phyloP scores from a whole-genome alignment of 2,888 invertebrate species.

The Electrophaes corylata region DNA sequence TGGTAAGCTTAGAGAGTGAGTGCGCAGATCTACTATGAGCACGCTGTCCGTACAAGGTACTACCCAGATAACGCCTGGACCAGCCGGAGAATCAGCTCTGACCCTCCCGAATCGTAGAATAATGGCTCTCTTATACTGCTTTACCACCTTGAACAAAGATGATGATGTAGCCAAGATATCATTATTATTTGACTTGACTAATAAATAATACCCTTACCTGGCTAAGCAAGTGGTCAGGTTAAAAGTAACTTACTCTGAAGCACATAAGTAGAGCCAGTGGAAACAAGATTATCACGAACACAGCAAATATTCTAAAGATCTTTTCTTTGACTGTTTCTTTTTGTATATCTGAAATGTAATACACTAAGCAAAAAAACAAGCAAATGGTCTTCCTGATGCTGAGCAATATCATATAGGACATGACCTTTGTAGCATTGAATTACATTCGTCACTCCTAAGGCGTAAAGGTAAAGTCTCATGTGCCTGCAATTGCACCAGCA shows the following conservation, averaged over 20 bases:
- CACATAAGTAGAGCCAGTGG: constrained; percentile 52
- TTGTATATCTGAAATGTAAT: constrained; percentile 47
- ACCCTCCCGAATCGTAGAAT: constrained; percentile 83
- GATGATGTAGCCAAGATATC: no score
- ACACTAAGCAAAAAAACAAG: no score
- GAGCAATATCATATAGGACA: no score
- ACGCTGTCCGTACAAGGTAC: constrained; percentile 95
- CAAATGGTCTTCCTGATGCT: no score
- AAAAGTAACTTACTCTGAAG: constrained; percentile 49
- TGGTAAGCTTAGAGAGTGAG: constrained; percentile 95
- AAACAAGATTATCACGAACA: constrained; percentile 50
- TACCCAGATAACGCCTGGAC: constrained; percentile 94
- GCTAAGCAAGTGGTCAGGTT: neutral
- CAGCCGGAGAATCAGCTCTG: constrained; percentile 67
- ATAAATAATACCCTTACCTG: no score
- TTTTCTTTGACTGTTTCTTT: constrained; percentile 48
- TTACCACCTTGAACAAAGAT: constrained; percentile 62
- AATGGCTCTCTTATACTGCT: constrained; percentile 81
- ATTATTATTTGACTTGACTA: no score
- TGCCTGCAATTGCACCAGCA: no score
- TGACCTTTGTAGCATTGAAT: no score
- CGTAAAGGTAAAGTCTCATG: no score
- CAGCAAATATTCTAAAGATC: constrained; percentile 45
- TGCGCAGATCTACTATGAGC: constrained; percentile 93
- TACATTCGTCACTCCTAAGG: no score